These are phyloP conservation scores for Oreonectes daqikongensis DNA, from an alignment of 2,797 vertebrate species.

Conservation along the genomic window DNA sequence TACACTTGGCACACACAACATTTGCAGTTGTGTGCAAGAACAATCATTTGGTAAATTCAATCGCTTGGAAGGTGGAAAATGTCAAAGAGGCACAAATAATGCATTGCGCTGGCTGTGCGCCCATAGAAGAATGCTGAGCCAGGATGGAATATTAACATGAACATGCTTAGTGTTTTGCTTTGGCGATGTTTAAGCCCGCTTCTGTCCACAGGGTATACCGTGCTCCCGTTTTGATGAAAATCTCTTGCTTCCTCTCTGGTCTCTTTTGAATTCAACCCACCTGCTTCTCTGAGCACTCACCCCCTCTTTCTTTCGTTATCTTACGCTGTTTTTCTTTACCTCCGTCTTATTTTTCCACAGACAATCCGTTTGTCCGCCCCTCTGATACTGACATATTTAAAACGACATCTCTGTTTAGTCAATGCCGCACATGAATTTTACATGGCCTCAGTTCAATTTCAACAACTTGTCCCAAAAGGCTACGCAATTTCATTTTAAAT, in stretches of 20 bases:
- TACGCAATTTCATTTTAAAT: slow-evolving; percentile 45
- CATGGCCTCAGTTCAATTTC: slow-evolving; percentile 50
- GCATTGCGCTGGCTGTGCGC: slow-evolving; percentile 43
- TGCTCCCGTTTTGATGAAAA: slow-evolving; percentile 32
- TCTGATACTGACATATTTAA: slow-evolving; percentile 34
- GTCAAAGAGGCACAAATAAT: slow-evolving; percentile 57
- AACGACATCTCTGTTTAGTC: slow-evolving; percentile 13
- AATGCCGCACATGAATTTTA: slow-evolving; percentile 50
- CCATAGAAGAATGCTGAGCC: slow-evolving; percentile 48
- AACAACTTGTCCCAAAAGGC: slow-evolving; percentile 42
- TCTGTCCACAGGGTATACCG: slow-evolving; percentile 22
- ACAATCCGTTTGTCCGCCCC: slow-evolving; percentile 1
- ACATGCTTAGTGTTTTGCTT: slow-evolving; percentile 50
- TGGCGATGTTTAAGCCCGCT: slow-evolving; percentile 25
- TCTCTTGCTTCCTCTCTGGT: slow-evolving; percentile 17
- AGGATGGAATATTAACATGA: slow-evolving; percentile 42
- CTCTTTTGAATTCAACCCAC: slow-evolving; percentile 6
- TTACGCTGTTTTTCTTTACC: background rate
- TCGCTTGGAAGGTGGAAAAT: slow-evolving; percentile 53
- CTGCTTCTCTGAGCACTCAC: background rate
- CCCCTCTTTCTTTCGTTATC: background rate
- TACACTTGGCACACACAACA: slow-evolving; percentile 15
- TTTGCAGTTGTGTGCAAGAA: slow-evolving; percentile 9
- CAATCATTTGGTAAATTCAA: slow-evolving; percentile 54
- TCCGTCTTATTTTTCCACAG: background rate